A percentile compares a stretch with the other conserved stretches of the same genome.
These are phyloP conservation scores for Phyllopteryx taeniolatus DNA, from an alignment of 2,113 vertebrate species.

Conservation along the genomic window DNA sequence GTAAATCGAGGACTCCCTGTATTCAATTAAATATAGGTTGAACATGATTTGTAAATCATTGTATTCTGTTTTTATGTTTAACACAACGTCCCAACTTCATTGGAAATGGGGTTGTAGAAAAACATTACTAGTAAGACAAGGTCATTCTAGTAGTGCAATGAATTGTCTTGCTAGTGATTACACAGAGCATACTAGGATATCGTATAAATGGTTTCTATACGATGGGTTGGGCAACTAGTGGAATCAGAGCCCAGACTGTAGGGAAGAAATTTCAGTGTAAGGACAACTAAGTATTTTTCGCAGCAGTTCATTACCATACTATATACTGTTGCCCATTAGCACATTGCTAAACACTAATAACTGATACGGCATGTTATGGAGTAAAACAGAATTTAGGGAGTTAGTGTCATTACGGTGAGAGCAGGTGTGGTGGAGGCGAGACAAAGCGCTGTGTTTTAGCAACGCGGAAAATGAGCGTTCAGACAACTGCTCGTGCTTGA, in stretches of 20 bases:
- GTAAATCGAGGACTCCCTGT: too few relatives aligned
- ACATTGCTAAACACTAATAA: slow-evolving; percentile 3
- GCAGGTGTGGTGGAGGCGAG: slow-evolving; percentile 43
- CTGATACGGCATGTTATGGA: slow-evolving; percentile 21
- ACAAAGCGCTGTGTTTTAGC: slow-evolving; percentile 30
- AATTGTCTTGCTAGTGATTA: too few relatives aligned
- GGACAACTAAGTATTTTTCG: background rate
- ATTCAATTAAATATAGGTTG: too few relatives aligned
- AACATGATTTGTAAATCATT: too few relatives aligned
- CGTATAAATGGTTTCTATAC: too few relatives aligned
- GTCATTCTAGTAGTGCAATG: too few relatives aligned
- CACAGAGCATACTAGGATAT: too few relatives aligned
- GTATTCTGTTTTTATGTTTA: too few relatives aligned
- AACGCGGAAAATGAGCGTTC: slow-evolving; percentile 19
- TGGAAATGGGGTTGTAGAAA: too few relatives aligned
- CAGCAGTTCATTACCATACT: background rate
- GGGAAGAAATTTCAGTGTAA: background rate
- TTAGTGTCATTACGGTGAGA: slow-evolving; percentile 29
- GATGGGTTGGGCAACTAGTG: background rate
- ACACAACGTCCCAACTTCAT: too few relatives aligned
- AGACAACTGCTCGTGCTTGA: slow-evolving; percentile 4
- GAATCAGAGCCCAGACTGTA: background rate
- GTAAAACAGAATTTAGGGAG: slow-evolving; percentile 28
- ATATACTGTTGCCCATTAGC: background rate
- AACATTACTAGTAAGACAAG: too few relatives aligned